These are phyloP conservation scores for Sitodiplosis mosellana DNA, from an alignment of 1,140 invertebrate species.

Conservation along the genomic window DNA sequence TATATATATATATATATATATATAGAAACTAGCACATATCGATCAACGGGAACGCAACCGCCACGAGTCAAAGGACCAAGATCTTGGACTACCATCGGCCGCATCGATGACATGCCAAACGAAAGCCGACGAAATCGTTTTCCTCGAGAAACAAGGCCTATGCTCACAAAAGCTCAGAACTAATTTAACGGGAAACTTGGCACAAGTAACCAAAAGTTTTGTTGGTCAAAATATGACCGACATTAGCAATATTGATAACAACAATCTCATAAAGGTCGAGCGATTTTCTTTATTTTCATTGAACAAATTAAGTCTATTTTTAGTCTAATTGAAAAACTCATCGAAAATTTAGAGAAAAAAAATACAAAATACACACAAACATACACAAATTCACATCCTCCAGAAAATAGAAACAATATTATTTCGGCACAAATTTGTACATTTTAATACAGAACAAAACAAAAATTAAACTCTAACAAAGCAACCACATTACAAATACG, in stretches of 20 bases:
- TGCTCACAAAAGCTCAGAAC: constrained; percentile 4
- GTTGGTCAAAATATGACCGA: constrained; percentile 7
- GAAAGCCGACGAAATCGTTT: constrained; percentile 5
- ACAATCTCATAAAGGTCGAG: neutral
- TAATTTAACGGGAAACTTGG: constrained; percentile 4
- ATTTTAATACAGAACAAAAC: too few species aligned
- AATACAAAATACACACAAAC: too few species aligned
- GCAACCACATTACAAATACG: too few species aligned
- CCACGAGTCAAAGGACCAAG: constrained; percentile 1
- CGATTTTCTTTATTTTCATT: neutral
- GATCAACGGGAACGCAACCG: constrained; percentile 4
- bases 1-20: neutral
- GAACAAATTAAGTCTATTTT: neutral
- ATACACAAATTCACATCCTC: too few species aligned
- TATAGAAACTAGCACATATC: constrained; percentile 3
- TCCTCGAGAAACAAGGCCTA: constrained; percentile 5
- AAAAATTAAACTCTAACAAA: too few species aligned
- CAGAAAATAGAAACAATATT: too few species aligned
- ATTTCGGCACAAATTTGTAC: too few species aligned
- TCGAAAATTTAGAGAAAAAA: too few species aligned
- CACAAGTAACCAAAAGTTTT: constrained; percentile 2
- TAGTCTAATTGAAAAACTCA: neutral
- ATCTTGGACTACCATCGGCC: neutral
- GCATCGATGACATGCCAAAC: neutral
- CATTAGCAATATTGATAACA: constrained; percentile 6